These are phyloP conservation scores for Trypoxylus dichotomus DNA, from an alignment of 1,140 invertebrate genomes.

Conservation along the genomic window DNA sequence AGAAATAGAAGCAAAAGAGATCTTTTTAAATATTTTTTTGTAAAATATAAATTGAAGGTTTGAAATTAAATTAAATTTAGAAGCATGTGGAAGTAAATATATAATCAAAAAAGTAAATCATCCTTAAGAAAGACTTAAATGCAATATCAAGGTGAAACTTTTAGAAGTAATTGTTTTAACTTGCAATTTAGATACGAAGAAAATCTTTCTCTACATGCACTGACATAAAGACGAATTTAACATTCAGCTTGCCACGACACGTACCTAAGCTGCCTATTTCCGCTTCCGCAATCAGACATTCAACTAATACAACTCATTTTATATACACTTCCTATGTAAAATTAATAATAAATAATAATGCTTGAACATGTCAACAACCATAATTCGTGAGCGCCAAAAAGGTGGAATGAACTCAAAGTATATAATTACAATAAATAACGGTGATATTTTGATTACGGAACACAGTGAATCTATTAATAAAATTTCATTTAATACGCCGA, in stretches of 20 bases:
- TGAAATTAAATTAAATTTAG: no score
- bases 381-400: constrained; percentile 21
- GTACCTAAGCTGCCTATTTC: constrained; percentile 25
- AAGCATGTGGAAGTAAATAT: no score
- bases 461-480: no score
- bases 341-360: constrained; percentile 27
- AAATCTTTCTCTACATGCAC: not conserved
- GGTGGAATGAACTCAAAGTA: not conserved
- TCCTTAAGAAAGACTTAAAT: no score
- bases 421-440: not conserved
- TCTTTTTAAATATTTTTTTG: no score
- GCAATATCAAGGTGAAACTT: no score
- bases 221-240: not conserved
- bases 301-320: constrained; percentile 26
- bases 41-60: no score
- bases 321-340: constrained; percentile 26
- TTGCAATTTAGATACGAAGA: constrained; percentile 3
- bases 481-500: no score
- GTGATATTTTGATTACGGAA: not conserved
- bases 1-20: no score
- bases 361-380: constrained; percentile 26
- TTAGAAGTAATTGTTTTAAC: not conserved
- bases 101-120: no score
- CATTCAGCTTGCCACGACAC: constrained; percentile 4
- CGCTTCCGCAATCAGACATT: constrained; percentile 27